These are phyloP conservation scores for Phaenicophaeus curvirostris DNA, from an alignment of 2,797 vertebrate species.

Conservation along the genomic window DNA sequence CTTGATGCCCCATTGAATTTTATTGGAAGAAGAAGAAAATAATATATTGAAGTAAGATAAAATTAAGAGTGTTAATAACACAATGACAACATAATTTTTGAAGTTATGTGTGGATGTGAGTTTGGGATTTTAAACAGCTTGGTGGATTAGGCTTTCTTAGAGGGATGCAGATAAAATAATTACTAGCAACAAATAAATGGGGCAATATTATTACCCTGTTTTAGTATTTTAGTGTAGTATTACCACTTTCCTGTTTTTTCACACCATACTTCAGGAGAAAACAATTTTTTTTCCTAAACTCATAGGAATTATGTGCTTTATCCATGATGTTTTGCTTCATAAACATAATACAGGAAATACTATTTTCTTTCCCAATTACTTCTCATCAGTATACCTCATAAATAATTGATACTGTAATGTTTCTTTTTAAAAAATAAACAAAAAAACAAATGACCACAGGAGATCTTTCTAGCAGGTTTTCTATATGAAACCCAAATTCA, in stretches of 20 bases:
- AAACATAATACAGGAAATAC: background rate
- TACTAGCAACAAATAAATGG: background rate
- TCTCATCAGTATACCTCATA: background rate
- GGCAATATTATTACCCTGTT: background rate
- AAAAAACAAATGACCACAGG: background rate
- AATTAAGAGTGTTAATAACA: background rate
- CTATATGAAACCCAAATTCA: conserved; percentile 41
- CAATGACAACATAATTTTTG: background rate
- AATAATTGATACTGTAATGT: conserved; percentile 8
- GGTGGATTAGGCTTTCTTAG: background rate
- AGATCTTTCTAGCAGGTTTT: conserved; percentile 30
- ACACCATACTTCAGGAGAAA: background rate
- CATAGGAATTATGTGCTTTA: background rate
- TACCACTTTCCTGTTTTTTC: background rate
- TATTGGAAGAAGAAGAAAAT: background rate
- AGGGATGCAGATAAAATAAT: background rate
- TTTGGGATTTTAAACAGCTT: background rate
- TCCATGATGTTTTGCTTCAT: background rate
- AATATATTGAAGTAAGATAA: background rate
- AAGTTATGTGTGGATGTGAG: background rate
- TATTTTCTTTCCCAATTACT: conserved; percentile 11
- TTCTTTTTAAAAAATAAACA: conserved; percentile 1
- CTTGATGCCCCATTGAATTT: too few relatives aligned
- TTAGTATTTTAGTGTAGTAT: too few relatives aligned
- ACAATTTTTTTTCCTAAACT: background rate